Evolutionary conservation across 2,113 vertebrate species (phyloP).

Genomic region (Brienomyrus brachyistius): DNA sequence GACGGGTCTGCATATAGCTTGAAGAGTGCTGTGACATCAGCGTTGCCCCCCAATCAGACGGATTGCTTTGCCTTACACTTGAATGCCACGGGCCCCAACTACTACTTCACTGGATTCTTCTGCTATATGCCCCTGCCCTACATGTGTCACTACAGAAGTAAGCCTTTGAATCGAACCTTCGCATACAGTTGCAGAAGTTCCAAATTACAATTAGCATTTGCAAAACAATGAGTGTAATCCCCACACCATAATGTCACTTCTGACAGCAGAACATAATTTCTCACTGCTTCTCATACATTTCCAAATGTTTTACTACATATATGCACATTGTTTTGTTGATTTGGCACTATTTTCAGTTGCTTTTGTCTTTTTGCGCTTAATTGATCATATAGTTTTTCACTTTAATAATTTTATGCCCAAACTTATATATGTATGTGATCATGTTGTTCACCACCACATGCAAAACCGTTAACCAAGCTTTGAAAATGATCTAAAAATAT

Average conservation of each 20-base stretch:
- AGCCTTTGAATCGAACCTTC: constrained; percentile 39
- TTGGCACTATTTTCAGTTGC: not conserved
- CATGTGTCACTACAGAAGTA: constrained; percentile 80
- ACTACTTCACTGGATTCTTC: constrained; percentile 73
- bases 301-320: not conserved
- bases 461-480: not conserved
- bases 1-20: constrained; percentile 66
- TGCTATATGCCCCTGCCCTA: constrained; percentile 71
- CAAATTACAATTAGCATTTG: not conserved
- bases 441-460: not conserved
- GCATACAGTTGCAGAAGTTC: not conserved
- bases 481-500: not conserved
- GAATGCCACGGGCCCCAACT: constrained; percentile 63
- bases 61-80: constrained; percentile 77
- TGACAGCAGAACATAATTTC: not conserved
- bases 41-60: constrained; percentile 64
- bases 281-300: not conserved
- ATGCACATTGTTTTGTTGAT: not conserved
- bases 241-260: not conserved
- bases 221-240: not conserved
- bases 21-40: constrained; percentile 46
- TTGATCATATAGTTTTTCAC: not conserved
- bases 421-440: not conserved
- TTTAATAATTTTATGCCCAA: not conserved
- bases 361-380: not conserved